Conservation (phyloP, 2,113 vertebrate species). For the Astatoreochromis straeleni region DNA sequence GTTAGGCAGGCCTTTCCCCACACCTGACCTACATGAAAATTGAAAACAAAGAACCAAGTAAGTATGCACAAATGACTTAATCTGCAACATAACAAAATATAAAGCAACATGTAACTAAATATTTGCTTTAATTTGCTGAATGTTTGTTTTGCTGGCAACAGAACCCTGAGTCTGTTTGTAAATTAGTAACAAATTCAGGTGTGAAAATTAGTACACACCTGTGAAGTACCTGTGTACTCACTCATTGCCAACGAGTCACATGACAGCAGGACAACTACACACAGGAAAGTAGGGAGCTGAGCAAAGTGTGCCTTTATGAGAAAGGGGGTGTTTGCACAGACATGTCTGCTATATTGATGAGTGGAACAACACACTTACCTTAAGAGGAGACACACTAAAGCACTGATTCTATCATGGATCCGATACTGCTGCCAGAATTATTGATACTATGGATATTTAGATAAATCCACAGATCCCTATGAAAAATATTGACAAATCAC, state of each 20-base stretch:
- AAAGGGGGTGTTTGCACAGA: neutral
- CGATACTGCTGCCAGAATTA: neutral
- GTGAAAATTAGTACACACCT: neutral
- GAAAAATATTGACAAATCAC: neutral
- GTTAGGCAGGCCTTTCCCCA: neutral
- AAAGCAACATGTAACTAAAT: neutral
- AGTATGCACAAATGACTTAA: neutral
- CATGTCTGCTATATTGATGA: neutral
- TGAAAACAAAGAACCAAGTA: neutral
- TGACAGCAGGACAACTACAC: neutral
- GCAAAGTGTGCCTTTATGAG: neutral
- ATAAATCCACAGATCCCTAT: neutral
- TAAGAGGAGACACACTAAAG: neutral
- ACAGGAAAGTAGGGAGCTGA: neutral
- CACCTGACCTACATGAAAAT: neutral
- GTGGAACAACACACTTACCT: neutral
- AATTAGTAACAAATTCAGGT: neutral
- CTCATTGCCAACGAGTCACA: neutral
- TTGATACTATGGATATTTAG: neutral
- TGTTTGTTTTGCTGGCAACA: neutral
- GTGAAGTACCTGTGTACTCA: neutral
- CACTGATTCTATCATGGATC: neutral
- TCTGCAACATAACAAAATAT: neutral
- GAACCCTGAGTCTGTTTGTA: neutral
- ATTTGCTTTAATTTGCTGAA: neutral